Base-by-base conservation (phyloP, 2,888 invertebrate genomes). In the Pycnomerus fuliginosus region DNA sequence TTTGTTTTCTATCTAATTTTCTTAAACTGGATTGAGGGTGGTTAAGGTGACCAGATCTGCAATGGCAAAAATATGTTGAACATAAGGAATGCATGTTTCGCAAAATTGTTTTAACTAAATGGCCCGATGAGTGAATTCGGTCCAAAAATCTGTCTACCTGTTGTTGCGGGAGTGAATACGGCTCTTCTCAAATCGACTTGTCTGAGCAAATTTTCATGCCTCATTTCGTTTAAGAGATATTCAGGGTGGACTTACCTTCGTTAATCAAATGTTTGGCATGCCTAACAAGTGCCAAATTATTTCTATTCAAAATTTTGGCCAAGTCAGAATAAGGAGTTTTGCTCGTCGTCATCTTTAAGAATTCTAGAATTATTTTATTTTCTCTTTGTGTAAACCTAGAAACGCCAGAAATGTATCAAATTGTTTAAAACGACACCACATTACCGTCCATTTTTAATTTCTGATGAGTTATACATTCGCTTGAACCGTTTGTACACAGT, bases 351-450 rank as follows among this genome's bases (percentile, higher is more conserved):
- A 36, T 38, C 3, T 20, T 34, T 15, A 60, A 22, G 34, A 36
- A 50, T 3, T 50, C 43, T 5, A 51, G 1, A 13, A 62, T 58
- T 15, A 37, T 29, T 7, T 48, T 16, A 34, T 62, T 56, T 48
- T 62, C 62, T 30, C 52, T 44, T 15, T 16, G 2, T 3, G 57
- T 43, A 27, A 53, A 62, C 32, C 62, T 62, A 30, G 2, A 48
- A 42, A 36, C 37, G 22, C 16, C 11, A 20, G n/a, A 31, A 36
- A n/a, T 28, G 5, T 16, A 10, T 20, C 4, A 22, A 12, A 24
- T 31, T 2, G 12, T 22, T 17, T 28, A 23, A 42, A 25, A 22
- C 15, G 13, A 8, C 8, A 16, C 3, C 10, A 25, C 20, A 34
- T 25, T 50, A 61, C 60, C 52, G 50, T 46, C 61, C 62, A 12